Evolutionary conservation across 2,888 invertebrate genomes (phyloP), one percentile per base, ranked within the genome.

Genomic region (Cabera pusaria): DNA sequence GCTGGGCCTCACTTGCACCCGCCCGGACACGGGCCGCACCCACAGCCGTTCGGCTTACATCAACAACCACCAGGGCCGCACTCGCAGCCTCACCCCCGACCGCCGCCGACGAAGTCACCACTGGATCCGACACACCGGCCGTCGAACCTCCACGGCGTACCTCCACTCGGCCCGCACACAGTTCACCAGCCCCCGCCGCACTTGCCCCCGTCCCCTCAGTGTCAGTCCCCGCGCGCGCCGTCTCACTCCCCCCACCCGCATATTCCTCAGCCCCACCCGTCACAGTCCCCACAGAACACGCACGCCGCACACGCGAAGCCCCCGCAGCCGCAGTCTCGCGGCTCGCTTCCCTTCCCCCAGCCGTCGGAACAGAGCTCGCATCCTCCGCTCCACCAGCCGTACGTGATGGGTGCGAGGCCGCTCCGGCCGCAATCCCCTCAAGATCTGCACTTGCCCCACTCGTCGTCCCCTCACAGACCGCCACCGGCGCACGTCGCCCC

Each of bases 401-500:
- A 3, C 14, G 14, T 4, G 14, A n/a, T n/a, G n/a, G n/a, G n/a
- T n/a, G n/a, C n/a, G n/a, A n/a, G n/a, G n/a, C 17, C 26, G 11
- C 55, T 50, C 21, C 22, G 51, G 17, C 48, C 55, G 6, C 44
- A 44, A 5, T 22, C 44, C 6, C 26, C 26, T 6, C 26, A 9
- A 8, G n/a, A 2, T 10, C 6, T 14, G 10, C 17, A 14, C 5
- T 1, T 9, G 29, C 41, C n/a, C n/a, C n/a, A n/a, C n/a, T n/a
- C n/a, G 14, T 4, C 14, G 14, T 3, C 14, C 14, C 14, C 14
- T n/a, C n/a, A n/a, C n/a, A n/a, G n/a, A n/a, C 32, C 50, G 6
- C 48, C 33, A 5, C 46, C 52, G 17, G 6, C 48, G 18, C 53
- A 38, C 7, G 37, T 24, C 6, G 49, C 75, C 38, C 73, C 75